These are phyloP conservation scores for Adoxophyes honmai DNA, from an alignment of 1,140 invertebrate species.

Conservation along the genomic window DNA sequence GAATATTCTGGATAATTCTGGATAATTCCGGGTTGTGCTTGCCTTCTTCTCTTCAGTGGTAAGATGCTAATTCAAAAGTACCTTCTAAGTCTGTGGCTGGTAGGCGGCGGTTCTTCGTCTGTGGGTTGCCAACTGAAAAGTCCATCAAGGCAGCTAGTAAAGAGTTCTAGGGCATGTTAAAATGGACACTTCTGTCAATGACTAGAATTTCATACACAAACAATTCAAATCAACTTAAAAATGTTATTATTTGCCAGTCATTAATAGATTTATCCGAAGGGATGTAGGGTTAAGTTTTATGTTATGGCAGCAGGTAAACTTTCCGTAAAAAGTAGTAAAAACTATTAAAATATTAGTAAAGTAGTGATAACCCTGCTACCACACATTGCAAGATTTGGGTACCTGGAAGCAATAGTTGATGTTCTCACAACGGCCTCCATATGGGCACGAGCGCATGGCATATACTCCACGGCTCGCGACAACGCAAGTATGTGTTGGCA, in stretches of 20 bases:
- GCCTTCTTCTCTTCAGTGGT: conserved; percentile 36
- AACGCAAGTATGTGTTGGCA: conserved; percentile 31
- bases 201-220: background rate
- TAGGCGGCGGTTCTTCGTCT: conserved; percentile 39
- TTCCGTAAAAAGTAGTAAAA: too few species aligned
- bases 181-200: conserved; percentile 17
- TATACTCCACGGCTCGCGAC: conserved; percentile 35
- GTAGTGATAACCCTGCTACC: conserved; percentile 38
- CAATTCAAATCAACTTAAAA: background rate
- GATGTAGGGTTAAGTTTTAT: conserved; percentile 43
- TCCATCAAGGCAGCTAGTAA: conserved; percentile 68
- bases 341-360: conserved; percentile 14
- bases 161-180: conserved; percentile 28
- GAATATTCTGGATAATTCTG: conserved; percentile 19
- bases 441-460: conserved; percentile 42
- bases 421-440: conserved; percentile 63
- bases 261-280: conserved; percentile 37
- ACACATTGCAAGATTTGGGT: conserved; percentile 44
- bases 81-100: conserved; percentile 45
- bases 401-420: conserved; percentile 70
- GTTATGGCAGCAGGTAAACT: conserved; percentile 49
- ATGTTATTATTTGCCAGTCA: conserved; percentile 28
- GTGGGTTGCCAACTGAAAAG: conserved; percentile 69
- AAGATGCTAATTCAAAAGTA: conserved; percentile 63
- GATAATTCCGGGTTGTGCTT: too few species aligned